Base-by-base conservation (phyloP, 1,140 invertebrate genomes). In the Papilio polyxenes region DNA sequence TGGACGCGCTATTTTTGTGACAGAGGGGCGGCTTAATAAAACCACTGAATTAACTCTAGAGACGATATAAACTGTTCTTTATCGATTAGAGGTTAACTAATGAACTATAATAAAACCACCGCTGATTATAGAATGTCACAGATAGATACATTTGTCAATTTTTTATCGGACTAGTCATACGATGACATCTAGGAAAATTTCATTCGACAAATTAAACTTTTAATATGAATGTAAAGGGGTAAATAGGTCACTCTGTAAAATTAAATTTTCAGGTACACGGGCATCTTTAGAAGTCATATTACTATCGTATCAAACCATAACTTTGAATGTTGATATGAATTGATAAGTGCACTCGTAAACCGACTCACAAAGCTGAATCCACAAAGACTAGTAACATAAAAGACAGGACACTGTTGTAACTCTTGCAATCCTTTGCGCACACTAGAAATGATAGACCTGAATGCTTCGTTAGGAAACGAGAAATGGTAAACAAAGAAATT, bases 1-100 rank as follows among this genome's bases (percentile, higher is more conserved):
- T 89, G 85, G 87, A 40, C 81, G 75, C 59, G 88, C 88, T 93
- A 93, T 92, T 92, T 89, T 87, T 74, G 88, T 87, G n/a, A 51
- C 75, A 49, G 48, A 51, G 49, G 75, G 75, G 75, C 75, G 75
- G n/a, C 75, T 77, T 53, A 77, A 77, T 77, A 51, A 31, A 7
- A 72, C 23, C 11, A 72, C 31, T 37, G 31, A 37, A 72, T 31
- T 15, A 72, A 72, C 65, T 69, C 31, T 72, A 37, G 37, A 72
- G 23, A 37, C 23, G 23, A 40, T 15, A 72, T 72, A 37, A 72
- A 72, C 62, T 31, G 23, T 13, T 37, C 23, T 37, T 72, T 72
- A 72, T 72, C 62, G 11, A 23, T 31, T 20, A 10, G 3, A 65
- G 20, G 23, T 10, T 15, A 72, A 37, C 5, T 69, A 31, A 31